A percentile compares a stretch with the other conserved stretches of the same genome.
Conservation (phyloP, 2,797 vertebrate species). For the Protonibea diacanthus region DNA sequence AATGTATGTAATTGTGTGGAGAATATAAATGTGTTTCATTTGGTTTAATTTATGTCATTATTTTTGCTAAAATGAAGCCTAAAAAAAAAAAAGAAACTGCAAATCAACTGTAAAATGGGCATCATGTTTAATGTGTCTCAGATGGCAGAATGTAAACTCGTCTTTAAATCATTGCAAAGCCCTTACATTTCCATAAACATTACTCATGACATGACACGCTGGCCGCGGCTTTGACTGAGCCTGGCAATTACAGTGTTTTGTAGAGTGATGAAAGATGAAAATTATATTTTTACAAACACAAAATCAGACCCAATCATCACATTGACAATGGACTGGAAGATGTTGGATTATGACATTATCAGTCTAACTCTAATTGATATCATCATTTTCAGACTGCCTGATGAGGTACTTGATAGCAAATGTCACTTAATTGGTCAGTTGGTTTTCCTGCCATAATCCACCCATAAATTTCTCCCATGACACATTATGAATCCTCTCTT, state of each 20-base stretch:
- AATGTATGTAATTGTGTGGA: no score
- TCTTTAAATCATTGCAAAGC: not conserved
- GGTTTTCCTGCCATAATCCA: constrained; percentile 12
- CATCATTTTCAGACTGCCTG: constrained; percentile 22
- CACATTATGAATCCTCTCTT: constrained; percentile 62
- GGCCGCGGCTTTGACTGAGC: not conserved
- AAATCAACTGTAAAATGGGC: no score
- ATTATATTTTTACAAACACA: not conserved
- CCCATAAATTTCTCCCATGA: constrained; percentile 48
- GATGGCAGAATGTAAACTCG: not conserved
- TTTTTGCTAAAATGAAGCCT: not conserved
- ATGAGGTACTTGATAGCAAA: constrained; percentile 11
- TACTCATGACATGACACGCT: not conserved
- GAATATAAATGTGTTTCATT: no score
- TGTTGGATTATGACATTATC: not conserved
- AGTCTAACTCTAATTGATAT: constrained; percentile 22
- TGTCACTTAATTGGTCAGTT: constrained; percentile 15
- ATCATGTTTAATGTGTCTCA: not conserved
- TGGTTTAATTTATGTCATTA: no score
- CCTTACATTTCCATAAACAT: not conserved
- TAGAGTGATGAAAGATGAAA: not conserved
- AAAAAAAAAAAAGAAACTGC: no score
- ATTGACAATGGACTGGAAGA: not conserved
- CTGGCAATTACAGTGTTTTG: not conserved
- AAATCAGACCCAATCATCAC: not conserved